Base-by-base conservation (phyloP, 1,140 invertebrate genomes). In the Drosophila melanogaster region DNA sequence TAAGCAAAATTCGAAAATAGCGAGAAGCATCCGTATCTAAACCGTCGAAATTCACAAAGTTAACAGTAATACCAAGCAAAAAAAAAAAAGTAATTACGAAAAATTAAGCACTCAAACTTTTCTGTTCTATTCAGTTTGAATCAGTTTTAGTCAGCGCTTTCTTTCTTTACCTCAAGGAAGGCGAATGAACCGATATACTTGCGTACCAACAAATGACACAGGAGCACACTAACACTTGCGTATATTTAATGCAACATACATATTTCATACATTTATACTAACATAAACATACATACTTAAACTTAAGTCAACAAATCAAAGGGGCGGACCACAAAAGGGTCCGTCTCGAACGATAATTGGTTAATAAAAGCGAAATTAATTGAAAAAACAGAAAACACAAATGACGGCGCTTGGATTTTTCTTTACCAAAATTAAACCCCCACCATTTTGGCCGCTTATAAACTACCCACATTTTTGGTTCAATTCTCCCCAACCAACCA, bases 251-350 rank as follows among this genome's bases (percentile, higher is more conserved):
- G 79, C 67, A 85, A 73, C 77, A 74, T 77, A 81, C 83, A 85
- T 81, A 83, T 78, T 90, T 87, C 87, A 90, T 90, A 90, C 77
- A 89, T 83, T 90, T 90, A 90, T 89, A 89, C 84, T 86, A 79
- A 73, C 64, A 67, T 70, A 70, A 70, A 70, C 66, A 70, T 70
- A 70, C 66, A 70, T 70, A 70, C 66, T 70, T 70, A 70, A 56
- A 76, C 80, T 79, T 90, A 90, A 90, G 73, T 85, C 66, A 69
- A 85, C 79, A 90, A 76, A 66, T 66, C 79, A 84, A 76, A 71
- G n/a, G 56, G 64, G 33, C 70, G 58, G 64, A 54, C 60, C 70
- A 57, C 40, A 37, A 55, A 81, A 71, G 54, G 59, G 59, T 43
- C 59, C 40, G 62, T 38, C 41, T 33, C 62, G 24, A 67, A 40